Conservation (phyloP, 2,113 vertebrate species). For the Glareola pratincola region DNA sequence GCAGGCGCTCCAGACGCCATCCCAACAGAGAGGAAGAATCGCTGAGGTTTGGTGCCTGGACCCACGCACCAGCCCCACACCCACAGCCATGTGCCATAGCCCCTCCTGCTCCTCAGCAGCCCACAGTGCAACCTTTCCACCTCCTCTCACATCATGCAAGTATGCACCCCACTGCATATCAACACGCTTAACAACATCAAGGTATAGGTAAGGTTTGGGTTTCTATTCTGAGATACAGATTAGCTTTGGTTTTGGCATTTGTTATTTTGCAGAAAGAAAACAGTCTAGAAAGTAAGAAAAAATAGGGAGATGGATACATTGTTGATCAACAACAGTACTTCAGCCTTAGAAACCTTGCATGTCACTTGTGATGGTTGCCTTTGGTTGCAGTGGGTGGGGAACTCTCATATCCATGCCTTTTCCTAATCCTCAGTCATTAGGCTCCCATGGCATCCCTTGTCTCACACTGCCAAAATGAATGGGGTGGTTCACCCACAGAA, state of each 20-base stretch:
- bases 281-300: not conserved
- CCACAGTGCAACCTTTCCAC: not conserved
- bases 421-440: not conserved
- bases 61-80: fast-evolving
- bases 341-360: not conserved
- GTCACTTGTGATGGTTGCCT: not conserved
- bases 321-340: not conserved
- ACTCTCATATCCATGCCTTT: not conserved
- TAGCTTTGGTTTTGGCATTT: not conserved
- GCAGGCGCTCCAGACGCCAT: not conserved
- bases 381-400: not conserved
- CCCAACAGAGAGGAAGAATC: not conserved
- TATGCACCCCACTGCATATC: fast-evolving
- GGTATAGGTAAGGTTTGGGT: not conserved
- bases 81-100: fast-evolving
- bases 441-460: not conserved
- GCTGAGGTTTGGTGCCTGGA: not conserved
- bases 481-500: not conserved
- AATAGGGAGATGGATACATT: not conserved
- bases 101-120: not conserved
- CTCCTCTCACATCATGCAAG: not conserved
- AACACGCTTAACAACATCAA: not conserved
- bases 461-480: not conserved
- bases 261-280: not conserved
- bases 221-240: not conserved